Base-by-base conservation (phyloP, 1,140 invertebrate species). In the Drosophila setifemur region DNA sequence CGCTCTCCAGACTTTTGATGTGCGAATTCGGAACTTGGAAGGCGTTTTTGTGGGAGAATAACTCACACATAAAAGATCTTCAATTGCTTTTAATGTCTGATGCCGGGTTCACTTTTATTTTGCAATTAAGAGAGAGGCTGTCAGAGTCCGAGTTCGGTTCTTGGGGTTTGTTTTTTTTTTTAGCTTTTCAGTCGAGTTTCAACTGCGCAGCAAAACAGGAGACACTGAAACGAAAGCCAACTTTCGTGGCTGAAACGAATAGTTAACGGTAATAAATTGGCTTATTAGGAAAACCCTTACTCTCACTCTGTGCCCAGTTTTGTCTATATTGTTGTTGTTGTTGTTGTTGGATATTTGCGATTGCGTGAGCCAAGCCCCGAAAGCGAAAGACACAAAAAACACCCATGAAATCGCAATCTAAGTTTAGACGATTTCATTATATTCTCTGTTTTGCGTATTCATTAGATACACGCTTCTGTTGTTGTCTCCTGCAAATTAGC, bases 371-470 rank as follows among this genome's bases (percentile, higher is more conserved):
- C 69, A 25, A 73, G 48, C 69, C 64, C 72, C 40, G 29, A 64
- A 67, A 50, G 53, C 33, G 4, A 57, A 50, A 50, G 48, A 50
- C 25, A 33, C 29, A 33, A 33, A n/a, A 37, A 7, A 14, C n/a
- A 2, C 23, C 42, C 21, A 39, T 39, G 23, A 68, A 77, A 57
- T 73, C 47, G 66, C 33, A 50, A 58, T 78, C 82, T 86, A 85
- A 79, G 45, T 82, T 82, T 82, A 72, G 75, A 61, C 53, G 70
- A 86, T 85, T 86, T 85, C 81, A 75, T 86, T 75, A 85, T 71
- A 66, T 75, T 74, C 53, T 69, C 61, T 61, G 72, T 26, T 76
- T 82, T 64, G 61, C 53, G 69, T 83, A 77, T 76, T 33, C 48
- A 44, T 40, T 35, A 48, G 58, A 70, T 69, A 73, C 45, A 44